Base-by-base conservation (phyloP, 2,888 invertebrate species). In the Rutpela maculata region DNA sequence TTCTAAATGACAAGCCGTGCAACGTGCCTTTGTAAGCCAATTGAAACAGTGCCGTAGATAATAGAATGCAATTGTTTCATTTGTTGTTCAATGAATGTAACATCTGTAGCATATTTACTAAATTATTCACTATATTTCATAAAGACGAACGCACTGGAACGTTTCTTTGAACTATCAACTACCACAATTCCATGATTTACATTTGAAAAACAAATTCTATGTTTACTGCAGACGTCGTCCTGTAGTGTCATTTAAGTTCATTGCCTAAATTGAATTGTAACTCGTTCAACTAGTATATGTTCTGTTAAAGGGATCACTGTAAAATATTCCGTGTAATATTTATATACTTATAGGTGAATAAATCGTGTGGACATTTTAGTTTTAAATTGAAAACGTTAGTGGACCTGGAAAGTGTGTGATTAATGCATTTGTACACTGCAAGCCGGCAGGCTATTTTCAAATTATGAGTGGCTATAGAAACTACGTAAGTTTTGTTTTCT, bases 401-500 rank as follows among this genome's bases (percentile, higher is more conserved):
- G 68, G 50, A n/a, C 50, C 50, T 50, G 50, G 60, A 60, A 18
- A 69, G 75, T 75, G 76, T 71, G 43, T 73, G 60, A 74, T 59
- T 75, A 72, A 73, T 77, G 77, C 55, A 66, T 65, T 35, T 69
- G 22, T 60, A 26, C 56, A 35, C 38, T 65, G 56, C 11, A 75
- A 66, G 38, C 26, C 50, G 55, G 63, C 50, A 15, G 62, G 9
- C 26, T 26, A 78, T 76, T 81, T 76, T 75, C 65, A 76, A 82
- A 84, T 80, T 77, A 86, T 86, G 86, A 86, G 86, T 76, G 82
- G 82, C 81, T 86, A 84, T 77, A 81, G 84, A 74, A 85, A 84
- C 81, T 86, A 86, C 81, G 86, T 86, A 83, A 86, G 86, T 86
- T 79, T 71, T 26, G 19, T 74, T 62, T 72, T 31, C 7, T 62